Evolutionary conservation across 1,140 invertebrate species (phyloP).

Genomic region (Aricia agestis): DNA sequence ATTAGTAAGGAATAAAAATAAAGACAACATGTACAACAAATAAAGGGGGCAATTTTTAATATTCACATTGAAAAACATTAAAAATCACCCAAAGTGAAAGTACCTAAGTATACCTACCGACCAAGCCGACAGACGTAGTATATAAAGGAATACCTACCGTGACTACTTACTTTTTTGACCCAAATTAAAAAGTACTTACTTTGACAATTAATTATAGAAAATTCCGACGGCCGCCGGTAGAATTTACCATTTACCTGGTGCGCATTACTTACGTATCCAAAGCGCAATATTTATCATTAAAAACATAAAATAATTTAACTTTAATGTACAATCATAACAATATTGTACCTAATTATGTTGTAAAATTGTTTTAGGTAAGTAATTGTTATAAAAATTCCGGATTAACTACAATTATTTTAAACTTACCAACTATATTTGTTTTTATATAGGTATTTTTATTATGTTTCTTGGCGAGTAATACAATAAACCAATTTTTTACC

Average conservation of each 20-base stretch:
- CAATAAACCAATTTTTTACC: background rate
- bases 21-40: background rate
- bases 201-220: conserved; percentile 27
- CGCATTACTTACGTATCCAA: conserved; percentile 47
- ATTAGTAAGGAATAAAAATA: background rate
- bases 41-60: conserved; percentile 12
- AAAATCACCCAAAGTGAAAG: conserved; percentile 14
- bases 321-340: background rate
- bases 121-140: conserved; percentile 50
- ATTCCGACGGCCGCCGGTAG: conserved; percentile 15
- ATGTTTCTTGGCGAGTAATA: background rate
- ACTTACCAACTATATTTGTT: conserved; percentile 7
- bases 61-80: conserved; percentile 19
- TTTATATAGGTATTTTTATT: background rate
- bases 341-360: conserved; percentile 1
- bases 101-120: conserved; percentile 54
- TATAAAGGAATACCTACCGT: conserved; percentile 27
- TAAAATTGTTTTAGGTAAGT: conserved; percentile 4
- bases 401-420: background rate
- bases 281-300: conserved; percentile 30
- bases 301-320: conserved; percentile 19
- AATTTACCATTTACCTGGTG: conserved; percentile 50
- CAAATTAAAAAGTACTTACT: conserved; percentile 30
- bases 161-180: conserved; percentile 33
- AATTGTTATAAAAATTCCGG: background rate